A percentile compares a stretch with the other conserved stretches of the same genome.
These are phyloP conservation scores for Craterocephalus amniculus DNA, from an alignment of 2,797 vertebrate genomes.

Conservation along the genomic window DNA sequence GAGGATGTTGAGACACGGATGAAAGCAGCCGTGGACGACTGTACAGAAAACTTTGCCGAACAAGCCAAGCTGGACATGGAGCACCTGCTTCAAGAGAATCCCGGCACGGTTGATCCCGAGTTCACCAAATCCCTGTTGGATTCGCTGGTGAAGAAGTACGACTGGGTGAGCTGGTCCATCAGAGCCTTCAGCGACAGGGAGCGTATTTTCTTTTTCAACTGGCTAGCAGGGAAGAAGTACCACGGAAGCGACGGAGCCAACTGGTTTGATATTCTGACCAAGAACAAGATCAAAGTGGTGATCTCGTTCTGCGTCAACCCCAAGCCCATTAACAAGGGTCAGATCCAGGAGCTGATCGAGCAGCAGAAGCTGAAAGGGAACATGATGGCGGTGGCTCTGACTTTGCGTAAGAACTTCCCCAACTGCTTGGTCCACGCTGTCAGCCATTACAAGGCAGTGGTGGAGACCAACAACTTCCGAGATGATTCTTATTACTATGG, in stretches of 20 bases:
- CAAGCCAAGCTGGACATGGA: conserved; percentile 84
- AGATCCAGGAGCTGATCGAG: conserved; percentile 80
- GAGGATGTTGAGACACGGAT: conserved; percentile 82
- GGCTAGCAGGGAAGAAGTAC: conserved; percentile 83
- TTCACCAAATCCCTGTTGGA: conserved; percentile 76
- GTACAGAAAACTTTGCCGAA: conserved; percentile 77
- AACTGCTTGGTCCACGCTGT: conserved; percentile 82
- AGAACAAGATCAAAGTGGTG: conserved; percentile 80
- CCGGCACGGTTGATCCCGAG: conserved; percentile 52
- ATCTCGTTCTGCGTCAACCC: conserved; percentile 81
- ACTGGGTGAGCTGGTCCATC: conserved; percentile 87
- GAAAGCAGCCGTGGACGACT: conserved; percentile 85
- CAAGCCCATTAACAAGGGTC: conserved; percentile 75
- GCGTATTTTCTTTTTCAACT: conserved; percentile 83
- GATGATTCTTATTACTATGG: conserved; percentile 82
- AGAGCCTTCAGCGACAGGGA: conserved; percentile 75
- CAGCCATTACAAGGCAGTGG: conserved; percentile 83
- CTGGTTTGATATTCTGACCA: conserved; percentile 82
- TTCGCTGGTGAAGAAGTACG: conserved; percentile 79
- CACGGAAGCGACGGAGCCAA: conserved; percentile 79
- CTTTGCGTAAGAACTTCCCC: conserved; percentile 73
- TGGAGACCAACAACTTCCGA: conserved; percentile 83
- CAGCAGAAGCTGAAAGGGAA: conserved; percentile 77
- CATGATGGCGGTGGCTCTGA: conserved; percentile 79
- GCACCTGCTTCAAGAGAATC: conserved; percentile 63